Percentiles rank a stretch among this genome's conserved stretches.
Conservation (phyloP, 2,888 invertebrate genomes). For the Agrilus mali region DNA sequence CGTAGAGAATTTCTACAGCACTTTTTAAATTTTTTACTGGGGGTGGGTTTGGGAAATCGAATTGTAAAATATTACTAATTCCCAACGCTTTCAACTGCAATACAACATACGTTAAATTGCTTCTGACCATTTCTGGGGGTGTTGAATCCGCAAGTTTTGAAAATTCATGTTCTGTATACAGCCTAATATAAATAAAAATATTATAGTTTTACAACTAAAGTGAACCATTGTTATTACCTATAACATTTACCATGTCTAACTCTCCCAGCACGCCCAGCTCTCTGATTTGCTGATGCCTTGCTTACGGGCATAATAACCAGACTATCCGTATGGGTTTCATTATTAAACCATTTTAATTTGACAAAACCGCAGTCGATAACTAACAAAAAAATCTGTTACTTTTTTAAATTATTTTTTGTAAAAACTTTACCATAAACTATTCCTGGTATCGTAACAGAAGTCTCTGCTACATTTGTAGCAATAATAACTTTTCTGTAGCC, state of each 20-base stretch:
- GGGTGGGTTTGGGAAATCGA: conserved; percentile 86
- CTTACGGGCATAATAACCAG: conserved; percentile 74
- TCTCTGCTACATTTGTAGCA: conserved; percentile 94
- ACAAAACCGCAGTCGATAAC: conserved; percentile 95
- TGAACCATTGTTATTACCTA: conserved; percentile 35
- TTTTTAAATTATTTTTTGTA: neutral
- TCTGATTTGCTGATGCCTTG: conserved; percentile 78
- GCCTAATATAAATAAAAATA: conserved; percentile 30
- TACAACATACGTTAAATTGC: conserved; percentile 72
- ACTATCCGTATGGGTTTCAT: conserved; percentile 69
- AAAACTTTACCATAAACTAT: conserved; percentile 67
- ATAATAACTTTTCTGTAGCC: conserved; percentile 79
- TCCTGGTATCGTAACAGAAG: conserved; percentile 89
- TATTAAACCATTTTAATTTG: conserved; percentile 82
- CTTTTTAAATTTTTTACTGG: conserved; percentile 77
- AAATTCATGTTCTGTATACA: conserved; percentile 70
- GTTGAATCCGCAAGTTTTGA: conserved; percentile 54
- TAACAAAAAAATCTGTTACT: conserved; percentile 27
- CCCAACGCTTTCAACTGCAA: conserved; percentile 89
- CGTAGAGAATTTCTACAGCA: conserved; percentile 78
- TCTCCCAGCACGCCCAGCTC: conserved; percentile 88
- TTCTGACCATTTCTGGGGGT: conserved; percentile 87
- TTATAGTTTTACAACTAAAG: neutral
- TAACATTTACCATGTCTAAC: conserved; percentile 75
- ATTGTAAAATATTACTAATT: conserved; percentile 80